phyloP scores from a whole-genome alignment of 2,797 vertebrate species.

The Microctenopoma steveboyesi region DNA sequence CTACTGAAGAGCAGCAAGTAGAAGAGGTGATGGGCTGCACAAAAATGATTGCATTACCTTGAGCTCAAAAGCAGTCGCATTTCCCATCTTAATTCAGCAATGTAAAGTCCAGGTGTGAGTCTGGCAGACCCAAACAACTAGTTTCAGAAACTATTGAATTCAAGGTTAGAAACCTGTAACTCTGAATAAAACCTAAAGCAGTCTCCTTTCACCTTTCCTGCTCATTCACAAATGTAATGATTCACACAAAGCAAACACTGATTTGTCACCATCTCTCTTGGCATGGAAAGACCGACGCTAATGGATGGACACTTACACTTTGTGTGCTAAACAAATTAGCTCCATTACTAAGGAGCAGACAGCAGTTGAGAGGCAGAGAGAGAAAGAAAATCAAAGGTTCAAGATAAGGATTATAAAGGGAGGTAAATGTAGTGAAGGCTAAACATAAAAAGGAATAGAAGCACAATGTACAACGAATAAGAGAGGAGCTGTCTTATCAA shows the following conservation, averaged over 20 bases:
- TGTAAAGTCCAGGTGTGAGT: conserved; percentile 24
- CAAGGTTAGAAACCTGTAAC: conserved; percentile 5
- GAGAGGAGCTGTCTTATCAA: conserved; percentile 41
- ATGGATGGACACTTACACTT: conserved; percentile 84
- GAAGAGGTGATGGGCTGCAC: neutral
- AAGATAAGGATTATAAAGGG: conserved; percentile 33
- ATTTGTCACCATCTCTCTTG: conserved; percentile 80
- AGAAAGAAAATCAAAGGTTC: conserved; percentile 15
- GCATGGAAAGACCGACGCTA: conserved; percentile 72
- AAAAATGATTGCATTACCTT: conserved; percentile 36
- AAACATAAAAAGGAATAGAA: conserved; percentile 32
- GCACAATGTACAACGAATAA: conserved; percentile 11
- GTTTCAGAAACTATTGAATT: conserved; percentile 15
- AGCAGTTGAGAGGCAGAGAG: conserved; percentile 54
- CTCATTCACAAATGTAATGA: neutral
- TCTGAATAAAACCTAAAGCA: conserved; percentile 4
- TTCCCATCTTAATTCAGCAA: conserved; percentile 47
- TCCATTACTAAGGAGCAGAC: conserved; percentile 81
- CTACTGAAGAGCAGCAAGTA: conserved; percentile 5
- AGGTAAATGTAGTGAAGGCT: conserved; percentile 43
- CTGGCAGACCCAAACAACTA: conserved; percentile 11
- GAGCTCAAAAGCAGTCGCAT: conserved; percentile 3
- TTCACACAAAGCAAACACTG: conserved; percentile 48
- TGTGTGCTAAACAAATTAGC: conserved; percentile 86
- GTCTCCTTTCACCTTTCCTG: conserved; percentile 8